Percentiles rank a stretch among this genome's conserved stretches.
These are phyloP conservation scores for Actinernus sp. DNA, from an alignment of 92 coral and sea anemone genomes.

Conservation along the genomic window DNA sequence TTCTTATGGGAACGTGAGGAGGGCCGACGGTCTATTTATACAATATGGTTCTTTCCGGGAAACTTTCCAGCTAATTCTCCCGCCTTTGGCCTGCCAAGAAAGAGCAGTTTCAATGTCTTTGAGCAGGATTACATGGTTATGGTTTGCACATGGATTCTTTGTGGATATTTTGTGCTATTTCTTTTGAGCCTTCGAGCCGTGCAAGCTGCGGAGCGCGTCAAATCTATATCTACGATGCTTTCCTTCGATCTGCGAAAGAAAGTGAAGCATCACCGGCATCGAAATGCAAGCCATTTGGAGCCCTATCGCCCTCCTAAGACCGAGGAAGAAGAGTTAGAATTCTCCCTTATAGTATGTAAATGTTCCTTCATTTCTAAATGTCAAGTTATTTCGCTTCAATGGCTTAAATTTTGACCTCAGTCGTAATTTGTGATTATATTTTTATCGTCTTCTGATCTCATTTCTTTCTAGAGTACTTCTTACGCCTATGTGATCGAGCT, in stretches of 20 bases:
- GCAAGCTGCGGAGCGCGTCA: slow-evolving; percentile 9
- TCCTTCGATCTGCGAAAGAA: slow-evolving; percentile 81
- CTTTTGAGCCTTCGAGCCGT: slow-evolving; percentile 2
- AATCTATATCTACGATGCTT: slow-evolving; percentile 53
- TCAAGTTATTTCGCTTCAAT: not conserved
- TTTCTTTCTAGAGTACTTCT: slow-evolving; percentile 77
- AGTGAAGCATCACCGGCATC: slow-evolving; percentile 75
- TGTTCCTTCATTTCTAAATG: no score
- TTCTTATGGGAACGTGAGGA: no score
- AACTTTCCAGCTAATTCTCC: no score
- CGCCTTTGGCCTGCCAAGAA: not conserved
- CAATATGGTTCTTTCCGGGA: no score
- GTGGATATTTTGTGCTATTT: slow-evolving; percentile 28
- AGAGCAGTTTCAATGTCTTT: slow-evolving; percentile 60
- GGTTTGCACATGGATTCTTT: slow-evolving; percentile 65
- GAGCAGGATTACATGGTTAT: slow-evolving; percentile 56
- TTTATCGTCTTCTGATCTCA: not conserved
- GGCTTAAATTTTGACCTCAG: not conserved
- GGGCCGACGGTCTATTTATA: no score
- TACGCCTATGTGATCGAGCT: slow-evolving; percentile 94
- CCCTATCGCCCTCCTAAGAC: slow-evolving; percentile 15
- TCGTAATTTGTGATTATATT: no score
- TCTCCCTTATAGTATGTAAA: slow-evolving; percentile 73
- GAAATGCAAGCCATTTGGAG: slow-evolving; percentile 17
- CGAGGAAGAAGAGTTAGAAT: slow-evolving; percentile 81